Conservation (phyloP, 1,140 invertebrate species). For the Zophobas morio region DNA sequence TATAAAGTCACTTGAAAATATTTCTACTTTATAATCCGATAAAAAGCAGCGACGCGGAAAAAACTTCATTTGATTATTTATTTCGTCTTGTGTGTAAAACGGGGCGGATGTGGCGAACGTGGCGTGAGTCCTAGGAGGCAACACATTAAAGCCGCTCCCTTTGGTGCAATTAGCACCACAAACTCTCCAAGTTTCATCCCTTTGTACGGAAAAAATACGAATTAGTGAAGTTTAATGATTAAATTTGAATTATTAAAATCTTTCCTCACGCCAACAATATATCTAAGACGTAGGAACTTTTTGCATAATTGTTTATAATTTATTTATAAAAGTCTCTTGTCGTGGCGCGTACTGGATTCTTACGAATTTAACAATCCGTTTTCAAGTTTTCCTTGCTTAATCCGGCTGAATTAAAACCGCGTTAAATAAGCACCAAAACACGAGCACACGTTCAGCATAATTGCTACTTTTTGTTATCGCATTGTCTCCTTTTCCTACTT, state of each 20-base stretch:
- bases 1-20: constrained; percentile 8
- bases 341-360: too few species aligned
- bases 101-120: constrained; percentile 30
- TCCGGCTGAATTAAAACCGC: too few species aligned
- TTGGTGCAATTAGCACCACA: constrained; percentile 41
- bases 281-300: not conserved
- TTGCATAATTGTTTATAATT: constrained; percentile 10
- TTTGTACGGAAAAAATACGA: constrained; percentile 30
- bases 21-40: constrained; percentile 29
- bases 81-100: constrained; percentile 36
- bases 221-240: constrained; percentile 42
- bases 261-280: constrained; percentile 4
- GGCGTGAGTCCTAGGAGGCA: constrained; percentile 29
- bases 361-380: too few species aligned
- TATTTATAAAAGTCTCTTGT: not conserved
- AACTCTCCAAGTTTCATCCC: constrained; percentile 40
- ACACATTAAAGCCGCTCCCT: constrained; percentile 39
- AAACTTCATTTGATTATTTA: constrained; percentile 29
- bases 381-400: too few species aligned
- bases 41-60: constrained; percentile 9
- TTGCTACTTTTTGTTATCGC: too few species aligned
- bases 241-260: constrained; percentile 41
- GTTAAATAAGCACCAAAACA: too few species aligned
- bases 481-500: too few species aligned
- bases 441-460: too few species aligned